These are phyloP conservation scores for Cyclophora albipunctata DNA, from an alignment of 2,888 invertebrate species.

Conservation along the genomic window DNA sequence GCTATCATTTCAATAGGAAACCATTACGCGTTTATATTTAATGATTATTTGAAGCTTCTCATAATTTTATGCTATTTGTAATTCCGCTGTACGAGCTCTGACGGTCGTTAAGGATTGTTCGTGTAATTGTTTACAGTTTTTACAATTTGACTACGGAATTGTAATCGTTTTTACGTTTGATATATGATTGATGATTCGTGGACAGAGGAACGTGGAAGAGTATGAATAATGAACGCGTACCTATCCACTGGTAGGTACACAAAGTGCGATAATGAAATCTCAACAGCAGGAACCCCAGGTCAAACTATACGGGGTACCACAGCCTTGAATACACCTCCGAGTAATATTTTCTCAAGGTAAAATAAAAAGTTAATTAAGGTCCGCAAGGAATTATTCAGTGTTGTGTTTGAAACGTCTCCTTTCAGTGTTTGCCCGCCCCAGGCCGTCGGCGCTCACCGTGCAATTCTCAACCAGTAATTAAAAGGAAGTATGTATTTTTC, in stretches of 20 bases:
- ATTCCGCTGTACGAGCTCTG: constrained; percentile 38
- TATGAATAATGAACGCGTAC: too few relatives aligned
- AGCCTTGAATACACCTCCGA: too few relatives aligned
- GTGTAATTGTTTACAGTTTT: constrained; percentile 48
- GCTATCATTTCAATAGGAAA: constrained; percentile 66
- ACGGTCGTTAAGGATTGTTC: constrained; percentile 50
- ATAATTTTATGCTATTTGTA: constrained; percentile 62
- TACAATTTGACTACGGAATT: constrained; percentile 1
- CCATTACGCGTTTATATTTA: constrained; percentile 70
- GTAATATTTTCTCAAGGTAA: constrained; percentile 17
- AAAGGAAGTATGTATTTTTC: constrained; percentile 30
- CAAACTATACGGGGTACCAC: too few relatives aligned
- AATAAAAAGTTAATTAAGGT: constrained; percentile 54
- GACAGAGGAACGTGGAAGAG: too few relatives aligned
- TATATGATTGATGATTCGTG: too few relatives aligned
- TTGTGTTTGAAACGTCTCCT: constrained; percentile 28
- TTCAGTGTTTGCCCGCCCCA: constrained; percentile 21
- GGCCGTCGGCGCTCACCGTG: not conserved
- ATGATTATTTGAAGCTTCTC: constrained; percentile 67
- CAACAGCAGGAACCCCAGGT: too few relatives aligned
- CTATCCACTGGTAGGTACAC: too few relatives aligned
- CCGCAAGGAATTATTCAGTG: constrained; percentile 34
- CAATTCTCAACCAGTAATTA: constrained; percentile 17
- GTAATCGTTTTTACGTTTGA: too few relatives aligned
- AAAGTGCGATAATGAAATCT: too few relatives aligned